Evolutionary conservation across 2,113 vertebrate genomes (phyloP).

Genomic region (Sardina pilchardus): DNA sequence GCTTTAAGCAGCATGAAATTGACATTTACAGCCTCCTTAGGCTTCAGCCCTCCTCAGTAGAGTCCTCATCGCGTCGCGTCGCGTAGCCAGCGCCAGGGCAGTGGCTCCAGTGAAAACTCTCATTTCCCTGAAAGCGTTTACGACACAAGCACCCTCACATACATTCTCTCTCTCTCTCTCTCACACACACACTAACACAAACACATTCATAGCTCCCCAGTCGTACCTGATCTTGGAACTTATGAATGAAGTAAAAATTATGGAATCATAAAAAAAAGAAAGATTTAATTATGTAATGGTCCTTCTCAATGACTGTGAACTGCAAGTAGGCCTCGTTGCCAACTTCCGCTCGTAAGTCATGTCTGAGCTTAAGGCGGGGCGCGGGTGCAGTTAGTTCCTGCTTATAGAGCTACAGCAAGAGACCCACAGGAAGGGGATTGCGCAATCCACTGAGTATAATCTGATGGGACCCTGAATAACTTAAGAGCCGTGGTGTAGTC

Average conservation of each 20-base stretch:
- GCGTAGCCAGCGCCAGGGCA: background rate
- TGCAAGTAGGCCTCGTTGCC: background rate
- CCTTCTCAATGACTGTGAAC: background rate
- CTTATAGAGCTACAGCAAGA: too few relatives aligned
- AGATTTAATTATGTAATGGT: background rate
- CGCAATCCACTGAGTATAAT: too few relatives aligned
- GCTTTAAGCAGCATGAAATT: slow-evolving; percentile 74
- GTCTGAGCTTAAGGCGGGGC: too few relatives aligned
- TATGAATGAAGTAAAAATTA: background rate
- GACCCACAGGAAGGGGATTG: too few relatives aligned
- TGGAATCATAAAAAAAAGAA: background rate
- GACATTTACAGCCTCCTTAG: slow-evolving; percentile 65
- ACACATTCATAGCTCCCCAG: background rate
- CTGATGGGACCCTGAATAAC: too few relatives aligned
- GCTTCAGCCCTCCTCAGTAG: background rate
- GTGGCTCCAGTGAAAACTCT: background rate
- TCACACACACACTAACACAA: background rate
- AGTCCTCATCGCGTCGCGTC: background rate
- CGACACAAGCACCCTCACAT: background rate
- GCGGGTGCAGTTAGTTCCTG: too few relatives aligned
- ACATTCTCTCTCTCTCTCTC: background rate
- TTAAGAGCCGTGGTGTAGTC: too few relatives aligned
- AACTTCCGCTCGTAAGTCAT: background rate
- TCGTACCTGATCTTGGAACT: background rate
- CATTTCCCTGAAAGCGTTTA: background rate